Base-by-base conservation (phyloP, 2,113 vertebrate genomes). In the Petrocephalus zakoni region DNA sequence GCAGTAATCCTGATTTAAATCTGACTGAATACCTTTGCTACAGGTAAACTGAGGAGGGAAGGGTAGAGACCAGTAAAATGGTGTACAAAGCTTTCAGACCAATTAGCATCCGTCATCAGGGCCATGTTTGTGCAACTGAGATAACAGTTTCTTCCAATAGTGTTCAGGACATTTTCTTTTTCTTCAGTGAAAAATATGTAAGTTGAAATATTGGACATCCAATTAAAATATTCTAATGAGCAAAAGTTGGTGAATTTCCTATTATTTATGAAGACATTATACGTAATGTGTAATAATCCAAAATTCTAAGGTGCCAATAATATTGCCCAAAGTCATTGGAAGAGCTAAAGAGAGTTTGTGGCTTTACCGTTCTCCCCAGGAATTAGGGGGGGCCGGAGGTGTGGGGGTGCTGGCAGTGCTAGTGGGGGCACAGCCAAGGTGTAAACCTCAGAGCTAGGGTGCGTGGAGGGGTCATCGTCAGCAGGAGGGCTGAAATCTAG, bases 401-500 rank as follows among this genome's bases (percentile, higher is more conserved):
- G 95, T 17, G 95, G 92, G 0, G 95, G 95, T 83, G 93, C 94
- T 88, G 96, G 94, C 19, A 97, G 92, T 72, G 95, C 88, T 86
- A 96, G 89, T 72, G 0, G 94, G 17, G 96, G 96, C 72, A 96
- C 96, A 11, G 95, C 95, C 47, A 97, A 94, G 22, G 96, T 96
- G 86, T 97, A 97, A 87, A 97, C 96, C 91, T 97, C 96, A 81
- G 96, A 95, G 53, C 95, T 96, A 88, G 96, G 96, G 81, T 96
- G 96, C 86, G 95, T 91, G 25, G 96, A 96, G 0, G 96, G 96
- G 17, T 96, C 96, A 82, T 97, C 96, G 94, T 97, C 96, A 92
- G 96, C 96, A 82, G 96, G 96, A 85, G 96, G 96, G 83, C 95
- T 96, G 91, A 97, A 97, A 89, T 97, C 96, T 91, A 96, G 95